Conservation (phyloP, 2,888 invertebrate genomes). For the Adelphocoris suturalis region DNA sequence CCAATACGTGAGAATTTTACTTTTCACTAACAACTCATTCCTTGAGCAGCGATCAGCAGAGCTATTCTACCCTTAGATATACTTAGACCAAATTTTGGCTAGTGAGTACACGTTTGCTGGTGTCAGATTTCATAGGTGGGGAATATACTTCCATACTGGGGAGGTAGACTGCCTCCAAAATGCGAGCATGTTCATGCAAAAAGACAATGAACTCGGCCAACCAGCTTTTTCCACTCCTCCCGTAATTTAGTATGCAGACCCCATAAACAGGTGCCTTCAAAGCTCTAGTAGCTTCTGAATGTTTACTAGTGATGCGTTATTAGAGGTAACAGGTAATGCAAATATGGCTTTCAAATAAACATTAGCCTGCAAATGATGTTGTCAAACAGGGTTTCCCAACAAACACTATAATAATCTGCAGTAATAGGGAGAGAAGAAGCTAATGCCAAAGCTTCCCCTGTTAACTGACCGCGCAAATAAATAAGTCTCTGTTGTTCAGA, state of each 20-base stretch:
- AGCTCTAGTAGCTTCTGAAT: background rate
- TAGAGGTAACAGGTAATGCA: background rate
- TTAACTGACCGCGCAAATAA: background rate
- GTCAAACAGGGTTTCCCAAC: slow-evolving; percentile 31
- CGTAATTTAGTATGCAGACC: slow-evolving; percentile 3
- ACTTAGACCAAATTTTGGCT: no score
- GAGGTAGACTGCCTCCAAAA: background rate
- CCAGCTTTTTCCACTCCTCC: background rate
- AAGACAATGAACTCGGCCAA: background rate
- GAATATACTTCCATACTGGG: no score
- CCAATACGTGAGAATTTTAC: background rate
- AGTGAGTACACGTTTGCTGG: no score
- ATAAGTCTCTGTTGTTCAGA: background rate
- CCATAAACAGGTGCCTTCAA: background rate
- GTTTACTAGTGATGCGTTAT: background rate
- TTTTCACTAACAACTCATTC: background rate
- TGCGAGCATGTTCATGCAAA: background rate
- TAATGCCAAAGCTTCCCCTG: background rate
- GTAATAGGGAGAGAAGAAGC: background rate
- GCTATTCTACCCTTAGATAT: background rate
- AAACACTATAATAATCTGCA: background rate
- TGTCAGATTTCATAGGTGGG: no score
- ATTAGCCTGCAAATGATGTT: slow-evolving; percentile 17
- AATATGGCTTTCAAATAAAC: background rate
- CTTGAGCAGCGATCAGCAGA: background rate